A percentile compares a stretch with the other conserved stretches of the same genome.
phyloP scores from a whole-genome alignment of 1,140 invertebrate genomes.

The Yoshiicerus persimilis region DNA sequence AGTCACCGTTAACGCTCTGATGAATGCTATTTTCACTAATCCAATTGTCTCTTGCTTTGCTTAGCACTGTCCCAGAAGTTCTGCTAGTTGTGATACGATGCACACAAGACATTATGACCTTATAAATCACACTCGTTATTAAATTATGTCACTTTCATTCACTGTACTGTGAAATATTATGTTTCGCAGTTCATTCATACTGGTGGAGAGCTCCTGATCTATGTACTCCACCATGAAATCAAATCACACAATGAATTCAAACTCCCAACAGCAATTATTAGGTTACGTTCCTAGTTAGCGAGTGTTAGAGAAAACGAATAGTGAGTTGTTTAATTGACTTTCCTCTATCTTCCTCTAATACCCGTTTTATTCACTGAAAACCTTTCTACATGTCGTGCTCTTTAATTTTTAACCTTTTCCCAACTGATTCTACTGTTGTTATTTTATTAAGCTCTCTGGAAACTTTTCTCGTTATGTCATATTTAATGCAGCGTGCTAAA shows the following conservation, averaged over 20 bases:
- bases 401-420: neutral
- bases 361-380: neutral
- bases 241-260: neutral
- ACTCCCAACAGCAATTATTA: neutral
- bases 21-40: slow-evolving; percentile 9
- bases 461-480: neutral
- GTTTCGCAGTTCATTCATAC: neutral
- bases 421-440: neutral
- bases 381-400: neutral
- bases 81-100: neutral
- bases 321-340: neutral
- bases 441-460: neutral
- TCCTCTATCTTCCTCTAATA: neutral
- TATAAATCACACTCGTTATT: slow-evolving; percentile 5
- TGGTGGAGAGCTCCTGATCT: neutral
- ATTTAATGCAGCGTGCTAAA: too few species aligned
- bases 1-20: slow-evolving; percentile 3
- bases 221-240: neutral
- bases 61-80: neutral
- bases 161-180: neutral
- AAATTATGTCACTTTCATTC: slow-evolving; percentile 21
- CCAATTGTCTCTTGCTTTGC: neutral
- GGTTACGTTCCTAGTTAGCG: too few species aligned
- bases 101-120: neutral
- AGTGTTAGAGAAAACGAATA: neutral